Base-by-base conservation (phyloP, 2,888 invertebrate species). In the Pyralis farinalis region DNA sequence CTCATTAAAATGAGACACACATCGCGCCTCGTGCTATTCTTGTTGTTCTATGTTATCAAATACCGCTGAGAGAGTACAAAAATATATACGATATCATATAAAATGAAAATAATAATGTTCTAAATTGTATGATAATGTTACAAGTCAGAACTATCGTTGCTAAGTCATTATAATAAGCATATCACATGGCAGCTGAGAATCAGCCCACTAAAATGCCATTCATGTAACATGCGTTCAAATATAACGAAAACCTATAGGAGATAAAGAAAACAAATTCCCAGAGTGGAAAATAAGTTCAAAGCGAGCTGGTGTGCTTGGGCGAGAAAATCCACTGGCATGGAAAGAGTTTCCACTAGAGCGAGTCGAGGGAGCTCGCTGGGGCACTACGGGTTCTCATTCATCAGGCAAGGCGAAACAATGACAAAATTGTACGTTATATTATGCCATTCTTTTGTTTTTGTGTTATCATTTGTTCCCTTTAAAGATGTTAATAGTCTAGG, bases 221-320 rank as follows among this genome's bases (percentile, higher is more conserved):
- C 11, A 37, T n/a, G 29, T 25, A 12, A 32, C 25, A 39, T 44
- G 44, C 49, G 47, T 46, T 46, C 30, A 43, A 43, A 43, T 44
- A 42, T 46, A 49, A 45, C 41, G 37, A 45, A 44, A 46, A 44
- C 37, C 41, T 43, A 34, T 36, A 46, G 52, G 63, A 70, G 59
- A 62, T 67, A 71, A 74, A 77, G 73, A 75, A 76, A 78, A 71
- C 64, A 71, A 64, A 66, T 53, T 65, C 63, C 58, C 59, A 61
- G 67, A 71, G 76, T 76, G 74, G 76, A 76, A 75, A 78, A 76
- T 70, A 62, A 69, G 77, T 77, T 78, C 77, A 78, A 78, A 77
- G 77, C 66, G 56, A 44, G 55, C 59, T 48, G 56, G 63, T 65
- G 61, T 70, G 72, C 67, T 65, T 64, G 60, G 71, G 66, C 58